Base-by-base conservation (phyloP, 1,140 invertebrate genomes). In the Uloborus diversus region DNA sequence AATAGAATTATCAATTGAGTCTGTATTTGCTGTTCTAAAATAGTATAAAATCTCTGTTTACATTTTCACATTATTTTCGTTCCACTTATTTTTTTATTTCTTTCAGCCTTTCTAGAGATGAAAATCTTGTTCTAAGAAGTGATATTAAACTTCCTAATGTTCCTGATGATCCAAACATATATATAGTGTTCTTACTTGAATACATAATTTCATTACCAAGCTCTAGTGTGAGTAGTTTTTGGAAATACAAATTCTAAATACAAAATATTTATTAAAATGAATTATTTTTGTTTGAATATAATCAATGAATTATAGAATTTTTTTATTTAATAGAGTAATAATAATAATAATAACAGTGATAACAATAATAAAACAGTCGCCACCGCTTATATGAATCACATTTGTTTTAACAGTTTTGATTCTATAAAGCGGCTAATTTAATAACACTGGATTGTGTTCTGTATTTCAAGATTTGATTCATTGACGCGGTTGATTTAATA, bases 101-200 rank as follows among this genome's bases (percentile, higher is more conserved):
- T 65, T 49, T 7, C 51, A 78, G 75, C 30, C n/a, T n/a, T 11
- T 47, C n/a, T 32, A 59, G 37, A 20, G 42, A 79, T 25, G 65
- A 68, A 25, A 14, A 53, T 4, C 37, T 79, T 23, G 47, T 69
- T 32, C 17, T 79, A 25, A 20, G 65, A 49, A 79, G 76, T 79
- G 76, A 79, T 35, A 51, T 79, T 13, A 79, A 79, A 27, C n/a
- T 79, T 17, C 23, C 73, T 53, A 59, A 79, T 30, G 33, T 79
- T n/a, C 76, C 76, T 32, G 65, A 79, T 79, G 76, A 79, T 49
- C 28, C 53, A 1, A 69, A 69, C 13, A 69, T 79, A 23, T 1
- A 3, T 9, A 42, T 79, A 61, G 53, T 79, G 4, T 79, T 79
- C 49, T 27, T 79, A 3, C 13, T 79, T 4, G 76, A 79, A 51